Base-by-base conservation (phyloP, 2,113 vertebrate genomes). In the Cariama cristata region DNA sequence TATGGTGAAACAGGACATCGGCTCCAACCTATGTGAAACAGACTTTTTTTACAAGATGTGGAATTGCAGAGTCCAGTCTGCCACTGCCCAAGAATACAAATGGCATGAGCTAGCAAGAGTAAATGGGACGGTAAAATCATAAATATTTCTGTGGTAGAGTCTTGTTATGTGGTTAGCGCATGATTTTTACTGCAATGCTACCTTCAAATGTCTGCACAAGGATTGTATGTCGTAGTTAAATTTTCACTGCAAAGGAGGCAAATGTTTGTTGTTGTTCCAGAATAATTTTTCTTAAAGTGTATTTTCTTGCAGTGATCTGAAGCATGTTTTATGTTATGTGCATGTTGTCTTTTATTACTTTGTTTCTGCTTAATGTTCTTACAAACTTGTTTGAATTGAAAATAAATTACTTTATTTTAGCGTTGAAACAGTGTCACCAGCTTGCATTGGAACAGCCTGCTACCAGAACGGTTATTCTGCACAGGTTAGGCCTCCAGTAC, bases 331-430 rank as follows among this genome's bases (percentile, higher is more conserved):
- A 15, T 60, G 42, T 69, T 55, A 45, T 14, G 38, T 81, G 35
- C 58, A 81, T 62, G 77, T 93, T 96, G 69, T 74, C 14, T 74
- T 79, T 67, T 73, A 47, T 62, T 50, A 55, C 2, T 18, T 47
- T 53, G 28, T 42, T 95, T 76, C 52, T 95, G 60, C 3, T 42
- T n/a, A 28, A 55, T 80, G 79, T 94, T 97, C n/a, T 72, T 67
- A 64, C 20, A 40, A 56, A 81, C 33, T 71, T 93, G 77, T 87
- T 89, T 72, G 62, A 79, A 16, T 86, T 90, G 2, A 45, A 63
- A 97, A 97, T 97, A 97, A 97, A 97, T 81, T 16, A 50, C 52
- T 86, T 73, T 91, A 95, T 94, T 95, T 96, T 96, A 85, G 82
- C n/a, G 35, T 30, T 89, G 17, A 47, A 64, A 50, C 5, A 2